A percentile compares a stretch with the other conserved stretches of the same genome.
Evolutionary conservation across 2,113 vertebrate genomes (phyloP).

Genomic region (Sinocyclocheilus grahami): DNA sequence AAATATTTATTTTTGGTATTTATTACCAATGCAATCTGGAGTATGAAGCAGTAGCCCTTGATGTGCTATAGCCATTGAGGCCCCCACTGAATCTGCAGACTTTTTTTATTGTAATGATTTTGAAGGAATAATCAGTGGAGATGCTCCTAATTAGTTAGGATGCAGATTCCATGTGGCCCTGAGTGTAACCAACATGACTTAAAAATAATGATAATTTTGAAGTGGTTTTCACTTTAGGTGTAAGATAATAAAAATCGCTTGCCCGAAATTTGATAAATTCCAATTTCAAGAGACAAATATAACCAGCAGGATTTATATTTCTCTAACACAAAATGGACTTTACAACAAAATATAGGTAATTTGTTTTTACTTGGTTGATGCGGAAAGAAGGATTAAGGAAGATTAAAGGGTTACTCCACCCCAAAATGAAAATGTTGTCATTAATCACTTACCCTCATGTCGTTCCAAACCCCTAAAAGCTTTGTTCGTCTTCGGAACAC

Average conservation of each 20-base stretch:
- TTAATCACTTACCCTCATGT: too few relatives aligned
- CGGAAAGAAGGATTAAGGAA: too few relatives aligned
- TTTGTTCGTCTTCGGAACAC: too few relatives aligned
- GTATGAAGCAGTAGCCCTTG: background rate
- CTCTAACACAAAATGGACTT: background rate
- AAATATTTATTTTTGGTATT: conserved; percentile 54
- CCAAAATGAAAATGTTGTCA: too few relatives aligned
- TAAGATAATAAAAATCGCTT: background rate
- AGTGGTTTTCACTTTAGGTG: background rate
- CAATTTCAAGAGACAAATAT: background rate
- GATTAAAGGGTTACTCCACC: too few relatives aligned
- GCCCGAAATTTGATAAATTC: background rate
- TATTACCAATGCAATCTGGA: background rate
- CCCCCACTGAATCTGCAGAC: background rate
- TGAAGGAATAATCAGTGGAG: background rate
- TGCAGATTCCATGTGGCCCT: background rate
- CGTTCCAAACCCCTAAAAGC: too few relatives aligned
- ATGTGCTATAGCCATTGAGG: background rate
- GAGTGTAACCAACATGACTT: background rate
- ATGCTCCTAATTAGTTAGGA: background rate
- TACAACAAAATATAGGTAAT: background rate
- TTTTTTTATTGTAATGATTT: background rate
- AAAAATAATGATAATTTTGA: background rate
- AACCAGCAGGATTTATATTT: background rate
- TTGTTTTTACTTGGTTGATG: background rate